phyloP scores from a whole-genome alignment of 2,888 invertebrate species.

The Agrotis exclamationis region DNA sequence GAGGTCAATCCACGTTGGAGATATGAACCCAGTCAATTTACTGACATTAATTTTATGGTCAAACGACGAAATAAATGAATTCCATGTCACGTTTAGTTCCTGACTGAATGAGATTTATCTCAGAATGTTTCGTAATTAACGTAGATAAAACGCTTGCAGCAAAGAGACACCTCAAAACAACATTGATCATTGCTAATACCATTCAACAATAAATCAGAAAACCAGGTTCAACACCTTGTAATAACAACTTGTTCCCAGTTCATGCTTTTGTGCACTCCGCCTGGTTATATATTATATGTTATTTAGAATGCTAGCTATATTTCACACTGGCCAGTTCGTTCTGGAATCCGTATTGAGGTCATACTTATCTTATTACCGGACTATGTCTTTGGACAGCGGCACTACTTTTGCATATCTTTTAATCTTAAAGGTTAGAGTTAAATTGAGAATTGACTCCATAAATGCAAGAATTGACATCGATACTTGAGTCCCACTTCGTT shows the following conservation, averaged over 20 bases:
- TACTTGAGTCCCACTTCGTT: slow-evolving; percentile 24
- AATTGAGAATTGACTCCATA: slow-evolving; percentile 61
- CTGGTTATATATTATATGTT: slow-evolving; percentile 81
- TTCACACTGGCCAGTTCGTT: slow-evolving; percentile 77
- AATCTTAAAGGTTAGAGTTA: slow-evolving; percentile 67
- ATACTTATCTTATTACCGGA: slow-evolving; percentile 79
- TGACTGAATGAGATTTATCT: slow-evolving; percentile 68
- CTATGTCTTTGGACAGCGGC: slow-evolving; percentile 70
- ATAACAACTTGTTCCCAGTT: slow-evolving; percentile 82
- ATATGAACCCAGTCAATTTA: slow-evolving; percentile 57
- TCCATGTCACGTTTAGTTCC: slow-evolving; percentile 64
- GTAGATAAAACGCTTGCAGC: slow-evolving; percentile 77
- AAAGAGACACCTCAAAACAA: slow-evolving; percentile 81
- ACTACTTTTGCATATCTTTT: slow-evolving; percentile 74
- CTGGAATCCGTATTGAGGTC: slow-evolving; percentile 78
- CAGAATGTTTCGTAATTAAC: slow-evolving; percentile 74
- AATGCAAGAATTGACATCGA: slow-evolving; percentile 45
- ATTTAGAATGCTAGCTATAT: slow-evolving; percentile 80
- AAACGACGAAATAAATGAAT: slow-evolving; percentile 64
- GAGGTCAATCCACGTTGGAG: slow-evolving; percentile 59
- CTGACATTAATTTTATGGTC: slow-evolving; percentile 57
- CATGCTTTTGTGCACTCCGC: slow-evolving; percentile 70
- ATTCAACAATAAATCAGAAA: slow-evolving; percentile 85
- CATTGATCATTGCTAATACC: slow-evolving; percentile 85
- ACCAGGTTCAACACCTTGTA: slow-evolving; percentile 87